Percentiles rank a stretch among this genome's conserved stretches.
Evolutionary conservation across 35 echinoderm and acorn worm species (phyloP).

Genomic region (Strongylocentrotus purpuratus): DNA sequence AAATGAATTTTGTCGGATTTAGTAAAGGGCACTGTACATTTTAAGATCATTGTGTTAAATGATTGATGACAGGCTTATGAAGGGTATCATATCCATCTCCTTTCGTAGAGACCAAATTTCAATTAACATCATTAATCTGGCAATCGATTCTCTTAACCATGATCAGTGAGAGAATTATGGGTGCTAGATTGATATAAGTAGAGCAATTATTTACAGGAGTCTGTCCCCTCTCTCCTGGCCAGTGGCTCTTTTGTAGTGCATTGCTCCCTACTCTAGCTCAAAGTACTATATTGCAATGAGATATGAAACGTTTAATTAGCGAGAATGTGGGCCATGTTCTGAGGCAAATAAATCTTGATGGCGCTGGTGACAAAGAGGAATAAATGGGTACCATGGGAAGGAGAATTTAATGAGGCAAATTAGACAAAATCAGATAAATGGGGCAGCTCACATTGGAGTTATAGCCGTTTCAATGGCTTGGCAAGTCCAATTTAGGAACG

Average conservation of each 20-base stretch:
- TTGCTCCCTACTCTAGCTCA: background rate
- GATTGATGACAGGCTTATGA: background rate
- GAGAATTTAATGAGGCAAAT: slow-evolving; percentile 50
- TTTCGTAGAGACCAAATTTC: background rate
- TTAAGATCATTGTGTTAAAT: background rate
- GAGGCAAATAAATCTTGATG: slow-evolving; percentile 45
- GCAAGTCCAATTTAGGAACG: slow-evolving; percentile 34
- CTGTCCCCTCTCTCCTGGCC: background rate
- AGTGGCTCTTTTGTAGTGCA: slow-evolving; percentile 19
- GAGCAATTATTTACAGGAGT: background rate
- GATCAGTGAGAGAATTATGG: slow-evolving; percentile 5
- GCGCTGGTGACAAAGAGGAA: slow-evolving; percentile 32
- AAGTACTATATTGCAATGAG: background rate
- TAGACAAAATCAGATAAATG: slow-evolving; percentile 52
- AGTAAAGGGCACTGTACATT: slow-evolving; percentile 36
- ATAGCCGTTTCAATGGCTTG: background rate
- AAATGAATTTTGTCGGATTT: background rate
- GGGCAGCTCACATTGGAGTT: slow-evolving; percentile 26
- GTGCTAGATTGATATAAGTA: slow-evolving; percentile 19
- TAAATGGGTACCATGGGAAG: slow-evolving; percentile 20
- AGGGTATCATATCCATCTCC: background rate
- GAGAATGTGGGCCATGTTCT: background rate
- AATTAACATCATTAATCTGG: background rate
- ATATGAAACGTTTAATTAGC: slow-evolving; percentile 50
- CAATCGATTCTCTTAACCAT: background rate